These are phyloP conservation scores for Philotrypesis tridentata DNA, from an alignment of 1,140 invertebrate genomes.

Conservation along the genomic window DNA sequence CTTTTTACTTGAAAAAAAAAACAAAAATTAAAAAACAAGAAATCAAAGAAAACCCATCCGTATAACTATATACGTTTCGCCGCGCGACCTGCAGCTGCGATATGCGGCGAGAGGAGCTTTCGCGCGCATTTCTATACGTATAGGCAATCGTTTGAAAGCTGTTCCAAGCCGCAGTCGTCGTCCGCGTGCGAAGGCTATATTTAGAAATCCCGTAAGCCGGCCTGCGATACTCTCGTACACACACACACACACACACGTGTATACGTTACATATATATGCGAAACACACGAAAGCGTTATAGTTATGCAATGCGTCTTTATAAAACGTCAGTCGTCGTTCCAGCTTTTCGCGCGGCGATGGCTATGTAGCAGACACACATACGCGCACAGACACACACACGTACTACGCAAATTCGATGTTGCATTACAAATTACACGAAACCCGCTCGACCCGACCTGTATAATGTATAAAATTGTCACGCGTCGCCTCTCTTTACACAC, in stretches of 20 bases:
- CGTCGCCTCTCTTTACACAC: no score
- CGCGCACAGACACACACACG: neutral
- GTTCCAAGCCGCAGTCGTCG: constrained; percentile 39
- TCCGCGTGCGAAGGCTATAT: constrained; percentile 53
- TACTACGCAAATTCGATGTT: constrained; percentile 32
- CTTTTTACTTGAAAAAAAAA: constrained; percentile 46
- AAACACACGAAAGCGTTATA: constrained; percentile 22
- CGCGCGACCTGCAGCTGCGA: no score
- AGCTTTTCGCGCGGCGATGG: constrained; percentile 24
- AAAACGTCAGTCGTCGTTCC: constrained; percentile 43
- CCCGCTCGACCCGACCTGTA: no score
- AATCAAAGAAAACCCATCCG: no score
- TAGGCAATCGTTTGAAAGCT: constrained; percentile 44
- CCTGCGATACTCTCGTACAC: neutral
- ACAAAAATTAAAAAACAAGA: neutral
- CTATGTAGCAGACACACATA: no score
- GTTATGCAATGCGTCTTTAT: constrained; percentile 49
- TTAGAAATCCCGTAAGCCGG: constrained; percentile 51
- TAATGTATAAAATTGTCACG: no score
- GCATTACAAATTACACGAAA: neutral
- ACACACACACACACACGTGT: no score
- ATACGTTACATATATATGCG: no score
- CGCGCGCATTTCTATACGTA: constrained; percentile 25
- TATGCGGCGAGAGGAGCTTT: constrained; percentile 20
- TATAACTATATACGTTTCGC: neutral